Base-by-base conservation (phyloP, 2,888 invertebrate species). In the Lissonota sp. region DNA sequence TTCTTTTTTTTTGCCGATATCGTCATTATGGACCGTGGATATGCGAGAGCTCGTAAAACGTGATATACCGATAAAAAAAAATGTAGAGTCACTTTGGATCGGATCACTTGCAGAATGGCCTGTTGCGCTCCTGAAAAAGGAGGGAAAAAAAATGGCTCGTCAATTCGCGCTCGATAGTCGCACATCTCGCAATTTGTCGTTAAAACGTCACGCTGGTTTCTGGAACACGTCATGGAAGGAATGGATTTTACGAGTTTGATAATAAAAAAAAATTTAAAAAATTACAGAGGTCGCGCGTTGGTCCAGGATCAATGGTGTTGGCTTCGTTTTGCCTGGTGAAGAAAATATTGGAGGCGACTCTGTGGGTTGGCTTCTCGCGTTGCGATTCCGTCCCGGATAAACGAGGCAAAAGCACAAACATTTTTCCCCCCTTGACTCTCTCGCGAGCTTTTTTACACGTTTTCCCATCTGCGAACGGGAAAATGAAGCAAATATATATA, bases 221-320 rank as follows among this genome's bases (percentile, higher is more conserved):
- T 26, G 26, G 3, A 3, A 26, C 26, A 74, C 60, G n/a, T n/a
- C n/a, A 12, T 74, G 75, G 80, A 84, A 80, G 81, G 83, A 79
- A 79, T 26, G 26, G 49, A 46, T 86, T 88, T 87, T 88, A 88
- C 86, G 87, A 86, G 84, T 89, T 87, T 87, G 87, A 88, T 88
- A 88, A 2, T 26, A 26, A 26, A 26, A 26, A 26, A 26, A 26
- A 26, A 26, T 1, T 2, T 2, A 26, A 26, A 87, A 87, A 88
- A 87, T 87, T 85, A 87, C 82, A 80, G 76, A 62, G 57, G 67
- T 74, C 58, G 6, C 46, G 69, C 16, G 55, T 7, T 10, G 39
- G 55, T 26, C 26, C 67, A 51, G 58, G 51, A 67, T 67, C 57
- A 53, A 37, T n/a, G 60, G 12, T 12, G 71, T 60, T 12, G 64